Conservation (phyloP, 2,888 invertebrate species). For the Aproaerema taeniolella region DNA sequence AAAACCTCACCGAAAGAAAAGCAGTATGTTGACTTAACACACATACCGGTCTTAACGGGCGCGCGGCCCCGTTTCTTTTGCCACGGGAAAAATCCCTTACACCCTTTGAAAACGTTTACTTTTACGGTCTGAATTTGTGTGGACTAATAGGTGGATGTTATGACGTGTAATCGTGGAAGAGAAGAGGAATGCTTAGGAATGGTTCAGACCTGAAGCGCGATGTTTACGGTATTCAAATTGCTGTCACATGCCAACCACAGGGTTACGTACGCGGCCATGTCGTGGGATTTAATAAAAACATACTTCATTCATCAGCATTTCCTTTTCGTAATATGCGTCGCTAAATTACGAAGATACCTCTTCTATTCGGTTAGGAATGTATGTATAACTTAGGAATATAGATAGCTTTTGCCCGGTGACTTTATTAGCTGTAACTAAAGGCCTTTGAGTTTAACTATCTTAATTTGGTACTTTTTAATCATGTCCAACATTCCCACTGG, state of each 20-base stretch:
- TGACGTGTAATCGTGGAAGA: conserved; percentile 31
- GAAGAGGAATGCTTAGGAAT: conserved; percentile 49
- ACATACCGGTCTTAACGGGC: conserved; percentile 57
- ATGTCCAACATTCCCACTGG: too few relatives aligned
- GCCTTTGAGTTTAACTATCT: too few relatives aligned
- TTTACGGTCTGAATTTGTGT: conserved; percentile 49
- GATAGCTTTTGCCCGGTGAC: too few relatives aligned
- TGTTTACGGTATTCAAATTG: conserved; percentile 69
- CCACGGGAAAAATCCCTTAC: conserved; percentile 44
- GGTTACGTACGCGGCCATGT: conserved; percentile 26
- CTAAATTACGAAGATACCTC: too few relatives aligned
- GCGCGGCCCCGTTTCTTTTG: conserved; percentile 55
- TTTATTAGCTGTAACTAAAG: too few relatives aligned
- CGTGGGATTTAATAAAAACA: conserved; percentile 33
- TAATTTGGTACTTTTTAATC: too few relatives aligned
- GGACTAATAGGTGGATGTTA: conserved; percentile 28
- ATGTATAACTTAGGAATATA: too few relatives aligned
- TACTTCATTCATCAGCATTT: conserved; percentile 31
- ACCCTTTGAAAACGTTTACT: conserved; percentile 49
- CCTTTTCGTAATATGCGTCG: too few relatives aligned
- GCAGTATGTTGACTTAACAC: conserved; percentile 68
- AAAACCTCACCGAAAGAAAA: conserved; percentile 66
- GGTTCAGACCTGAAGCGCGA: conserved; percentile 53
- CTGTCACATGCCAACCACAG: conserved; percentile 43
- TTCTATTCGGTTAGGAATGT: too few relatives aligned